Evolutionary conservation across 2,888 invertebrate species (phyloP).

Genomic region (Leucania comma): DNA sequence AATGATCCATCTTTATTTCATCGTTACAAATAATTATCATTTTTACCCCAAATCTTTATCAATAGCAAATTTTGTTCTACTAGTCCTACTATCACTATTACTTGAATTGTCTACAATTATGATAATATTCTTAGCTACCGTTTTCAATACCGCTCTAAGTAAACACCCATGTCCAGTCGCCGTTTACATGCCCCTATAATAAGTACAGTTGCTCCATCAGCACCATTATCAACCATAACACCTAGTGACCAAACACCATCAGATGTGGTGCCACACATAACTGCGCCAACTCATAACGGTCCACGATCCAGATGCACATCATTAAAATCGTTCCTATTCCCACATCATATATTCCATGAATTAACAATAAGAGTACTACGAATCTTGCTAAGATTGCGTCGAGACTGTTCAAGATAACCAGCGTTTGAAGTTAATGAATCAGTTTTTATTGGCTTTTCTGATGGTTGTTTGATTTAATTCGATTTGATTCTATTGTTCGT

Average conservation of each 20-base stretch:
- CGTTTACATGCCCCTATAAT: background rate
- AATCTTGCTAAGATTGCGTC: constrained; percentile 11
- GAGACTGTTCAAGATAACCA: constrained; percentile 43
- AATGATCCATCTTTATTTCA: no score
- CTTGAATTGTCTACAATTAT: no score
- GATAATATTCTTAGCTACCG: no score
- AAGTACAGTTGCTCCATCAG: background rate
- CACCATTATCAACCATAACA: constrained; percentile 8
- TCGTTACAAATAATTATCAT: no score
- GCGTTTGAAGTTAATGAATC: constrained; percentile 33
- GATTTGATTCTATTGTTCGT: constrained; percentile 46
- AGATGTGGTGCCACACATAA: constrained; percentile 43
- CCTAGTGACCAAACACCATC: constrained; percentile 41
- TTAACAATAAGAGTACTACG: constrained; percentile 43
- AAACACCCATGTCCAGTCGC: background rate
- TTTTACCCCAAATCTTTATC: no score
- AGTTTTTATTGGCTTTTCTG: constrained; percentile 43
- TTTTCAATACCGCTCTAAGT: background rate
- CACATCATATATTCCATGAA: constrained; percentile 64
- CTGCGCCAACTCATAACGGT: constrained; percentile 43
- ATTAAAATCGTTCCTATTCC: constrained; percentile 60
- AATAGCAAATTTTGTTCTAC: no score
- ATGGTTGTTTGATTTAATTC: constrained; percentile 10
- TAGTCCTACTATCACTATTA: no score
- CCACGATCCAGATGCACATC: constrained; percentile 43